These are phyloP conservation scores for Asteroscopus sphinx DNA, from an alignment of 2,888 invertebrate genomes.

Conservation along the genomic window DNA sequence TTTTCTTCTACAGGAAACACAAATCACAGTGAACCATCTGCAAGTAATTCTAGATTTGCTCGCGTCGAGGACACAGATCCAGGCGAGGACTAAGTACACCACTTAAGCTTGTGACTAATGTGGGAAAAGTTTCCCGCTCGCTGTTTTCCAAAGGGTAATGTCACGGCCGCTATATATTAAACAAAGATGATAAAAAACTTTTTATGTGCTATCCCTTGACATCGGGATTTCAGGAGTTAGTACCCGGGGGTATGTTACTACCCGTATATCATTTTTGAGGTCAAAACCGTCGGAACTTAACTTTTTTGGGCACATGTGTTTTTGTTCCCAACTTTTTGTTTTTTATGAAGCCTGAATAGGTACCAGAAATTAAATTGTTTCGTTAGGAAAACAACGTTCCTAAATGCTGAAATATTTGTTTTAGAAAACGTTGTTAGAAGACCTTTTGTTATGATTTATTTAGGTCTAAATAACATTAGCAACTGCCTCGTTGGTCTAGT, in stretches of 20 bases:
- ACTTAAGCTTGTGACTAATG: slow-evolving; percentile 40
- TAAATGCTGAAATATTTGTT: slow-evolving; percentile 18
- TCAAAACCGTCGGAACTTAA: slow-evolving; percentile 41
- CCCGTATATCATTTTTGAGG: slow-evolving; percentile 55
- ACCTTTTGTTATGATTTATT: slow-evolving; percentile 11
- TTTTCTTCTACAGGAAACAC: slow-evolving; percentile 3
- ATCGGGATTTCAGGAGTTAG: slow-evolving; percentile 49
- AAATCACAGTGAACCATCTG: slow-evolving; percentile 20
- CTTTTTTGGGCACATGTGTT: slow-evolving; percentile 33
- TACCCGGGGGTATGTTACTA: slow-evolving; percentile 40
- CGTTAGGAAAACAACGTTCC: slow-evolving; percentile 12
- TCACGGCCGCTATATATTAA: slow-evolving; percentile 49
- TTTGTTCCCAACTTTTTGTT: slow-evolving; percentile 44
- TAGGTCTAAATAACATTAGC: no score
- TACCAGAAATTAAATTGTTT: slow-evolving; percentile 25
- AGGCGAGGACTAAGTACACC: slow-evolving; percentile 6
- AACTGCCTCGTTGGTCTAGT: no score
- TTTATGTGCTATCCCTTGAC: slow-evolving; percentile 46
- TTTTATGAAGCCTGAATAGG: slow-evolving; percentile 35
- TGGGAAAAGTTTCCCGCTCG: slow-evolving; percentile 33
- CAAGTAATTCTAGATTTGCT: slow-evolving; percentile 6
- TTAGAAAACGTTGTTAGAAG: slow-evolving; percentile 1
- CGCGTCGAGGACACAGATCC: not conserved
- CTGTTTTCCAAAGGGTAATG: slow-evolving; percentile 52
- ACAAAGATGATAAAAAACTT: slow-evolving; percentile 56